Evolutionary conservation across 2,113 vertebrate species (phyloP).

Genomic region (Varanus komodoensis): DNA sequence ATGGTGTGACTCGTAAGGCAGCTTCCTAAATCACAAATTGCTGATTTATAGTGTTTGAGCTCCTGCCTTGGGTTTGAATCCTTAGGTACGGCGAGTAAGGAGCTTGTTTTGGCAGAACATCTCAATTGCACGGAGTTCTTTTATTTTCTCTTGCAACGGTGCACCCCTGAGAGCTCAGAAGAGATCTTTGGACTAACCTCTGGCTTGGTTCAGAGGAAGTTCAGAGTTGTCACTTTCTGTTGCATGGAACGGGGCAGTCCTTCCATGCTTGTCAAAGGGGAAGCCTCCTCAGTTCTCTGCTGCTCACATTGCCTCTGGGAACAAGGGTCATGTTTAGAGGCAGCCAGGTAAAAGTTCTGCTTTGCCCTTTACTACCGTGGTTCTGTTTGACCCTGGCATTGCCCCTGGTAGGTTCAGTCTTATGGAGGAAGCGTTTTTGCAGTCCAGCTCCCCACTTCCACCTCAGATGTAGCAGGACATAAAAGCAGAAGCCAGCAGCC

Average conservation of each 20-base stretch:
- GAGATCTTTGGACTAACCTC: not conserved
- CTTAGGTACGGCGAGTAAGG: not conserved
- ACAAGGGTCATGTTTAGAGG: not conserved
- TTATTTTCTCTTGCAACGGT: not conserved
- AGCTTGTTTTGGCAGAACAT: not conserved
- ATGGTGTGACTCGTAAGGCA: no score
- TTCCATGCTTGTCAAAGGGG: not conserved
- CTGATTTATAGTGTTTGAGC: not conserved
- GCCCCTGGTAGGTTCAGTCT: not conserved
- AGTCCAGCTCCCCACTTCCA: not conserved
- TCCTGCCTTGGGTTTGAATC: not conserved
- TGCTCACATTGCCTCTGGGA: no score
- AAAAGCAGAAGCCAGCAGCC: slow-evolving; percentile 4
- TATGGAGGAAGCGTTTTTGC: not conserved
- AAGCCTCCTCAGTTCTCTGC: not conserved
- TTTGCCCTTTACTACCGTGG: not conserved
- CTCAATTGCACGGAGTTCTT: not conserved
- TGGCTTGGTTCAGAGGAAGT: not conserved
- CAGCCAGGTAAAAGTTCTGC: not conserved
- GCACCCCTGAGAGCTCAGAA: not conserved
- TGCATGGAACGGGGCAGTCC: not conserved
- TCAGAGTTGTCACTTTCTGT: not conserved
- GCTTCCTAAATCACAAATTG: not conserved
- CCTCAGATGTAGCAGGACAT: not conserved
- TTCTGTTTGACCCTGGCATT: not conserved